Conservation (phyloP, 2,797 vertebrate species). For the Craterocephalus amniculus region DNA sequence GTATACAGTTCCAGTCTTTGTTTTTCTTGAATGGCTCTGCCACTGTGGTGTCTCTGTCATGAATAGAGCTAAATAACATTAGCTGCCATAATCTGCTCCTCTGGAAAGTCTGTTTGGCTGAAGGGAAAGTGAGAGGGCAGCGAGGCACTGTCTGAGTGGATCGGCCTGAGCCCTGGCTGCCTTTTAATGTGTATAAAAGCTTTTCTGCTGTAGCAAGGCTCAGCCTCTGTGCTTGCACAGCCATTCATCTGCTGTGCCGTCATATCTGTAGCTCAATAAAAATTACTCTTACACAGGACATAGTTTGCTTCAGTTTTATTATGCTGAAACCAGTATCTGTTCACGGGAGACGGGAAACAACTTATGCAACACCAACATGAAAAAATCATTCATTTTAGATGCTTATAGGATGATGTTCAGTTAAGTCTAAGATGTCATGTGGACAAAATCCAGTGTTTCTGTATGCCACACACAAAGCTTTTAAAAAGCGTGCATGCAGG, state of each 20-base stretch:
- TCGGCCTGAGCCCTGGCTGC: constrained; percentile 56
- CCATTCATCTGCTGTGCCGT: constrained; percentile 55
- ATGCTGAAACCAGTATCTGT: not conserved
- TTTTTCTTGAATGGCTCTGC: constrained; percentile 36
- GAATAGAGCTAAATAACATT: constrained; percentile 58
- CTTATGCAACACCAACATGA: not conserved
- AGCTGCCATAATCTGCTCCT: constrained; percentile 57
- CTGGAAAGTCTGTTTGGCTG: constrained; percentile 59
- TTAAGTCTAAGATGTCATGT: not conserved
- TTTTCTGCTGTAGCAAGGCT: constrained; percentile 58
- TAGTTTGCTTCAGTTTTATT: constrained; percentile 7
- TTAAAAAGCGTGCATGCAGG: not conserved
- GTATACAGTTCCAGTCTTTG: constrained; percentile 21
- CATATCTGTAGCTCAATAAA: constrained; percentile 56
- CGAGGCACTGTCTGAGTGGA: constrained; percentile 70
- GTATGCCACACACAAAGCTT: not conserved
- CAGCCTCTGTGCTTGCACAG: constrained; percentile 39
- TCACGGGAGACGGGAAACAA: not conserved
- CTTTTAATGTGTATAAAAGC: constrained; percentile 83
- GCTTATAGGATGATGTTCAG: not conserved
- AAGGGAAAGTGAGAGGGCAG: constrained; percentile 48
- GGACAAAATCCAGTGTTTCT: not conserved
- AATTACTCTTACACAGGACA: constrained; percentile 39
- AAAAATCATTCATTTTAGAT: too few species aligned
- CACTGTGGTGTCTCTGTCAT: constrained; percentile 19